These are phyloP conservation scores for Podarcis muralis DNA, from an alignment of 2,113 vertebrate species.

Conservation along the genomic window DNA sequence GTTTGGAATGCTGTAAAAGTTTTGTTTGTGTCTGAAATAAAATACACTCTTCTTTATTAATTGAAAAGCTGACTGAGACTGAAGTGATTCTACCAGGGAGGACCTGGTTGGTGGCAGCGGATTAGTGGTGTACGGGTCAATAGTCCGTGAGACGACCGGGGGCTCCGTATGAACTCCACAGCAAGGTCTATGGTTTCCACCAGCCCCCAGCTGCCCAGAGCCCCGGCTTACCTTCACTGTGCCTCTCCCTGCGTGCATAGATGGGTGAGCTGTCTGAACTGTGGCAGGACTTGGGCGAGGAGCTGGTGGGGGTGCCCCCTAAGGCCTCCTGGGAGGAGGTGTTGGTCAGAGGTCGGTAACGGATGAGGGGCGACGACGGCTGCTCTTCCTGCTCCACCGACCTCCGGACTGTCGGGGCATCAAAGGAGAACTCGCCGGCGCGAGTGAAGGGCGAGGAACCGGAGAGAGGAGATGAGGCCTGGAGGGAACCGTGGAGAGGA, in stretches of 20 bases:
- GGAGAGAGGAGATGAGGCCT: slow-evolving; percentile 69
- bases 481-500: slow-evolving; percentile 76
- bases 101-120: too few species aligned
- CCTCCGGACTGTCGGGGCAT: slow-evolving; percentile 71
- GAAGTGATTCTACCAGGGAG: too few species aligned
- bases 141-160: too few species aligned
- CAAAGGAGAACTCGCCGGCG: slow-evolving; percentile 80
- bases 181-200: too few species aligned
- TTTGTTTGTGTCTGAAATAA: too few species aligned
- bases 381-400: slow-evolving; percentile 76
- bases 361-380: slow-evolving; percentile 71
- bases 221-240: slow-evolving; percentile 81
- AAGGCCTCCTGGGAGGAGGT: slow-evolving; percentile 85
- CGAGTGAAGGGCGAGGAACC: slow-evolving; percentile 59
- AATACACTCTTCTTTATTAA: too few species aligned
- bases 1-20: too few species aligned
- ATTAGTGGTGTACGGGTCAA: too few species aligned
- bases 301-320: slow-evolving; percentile 72
- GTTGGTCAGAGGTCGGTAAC: slow-evolving; percentile 84
- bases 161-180: too few species aligned
- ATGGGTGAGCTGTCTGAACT: slow-evolving; percentile 84
- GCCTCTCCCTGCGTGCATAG: slow-evolving; percentile 78
- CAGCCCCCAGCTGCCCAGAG: background rate
- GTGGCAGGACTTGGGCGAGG: slow-evolving; percentile 79
- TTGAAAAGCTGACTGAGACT: too few species aligned